Percentiles rank a stretch among this genome's conserved stretches.
Evolutionary conservation across 2,797 vertebrate genomes (phyloP).

Genomic region (Pachyuromys duprasi): DNA sequence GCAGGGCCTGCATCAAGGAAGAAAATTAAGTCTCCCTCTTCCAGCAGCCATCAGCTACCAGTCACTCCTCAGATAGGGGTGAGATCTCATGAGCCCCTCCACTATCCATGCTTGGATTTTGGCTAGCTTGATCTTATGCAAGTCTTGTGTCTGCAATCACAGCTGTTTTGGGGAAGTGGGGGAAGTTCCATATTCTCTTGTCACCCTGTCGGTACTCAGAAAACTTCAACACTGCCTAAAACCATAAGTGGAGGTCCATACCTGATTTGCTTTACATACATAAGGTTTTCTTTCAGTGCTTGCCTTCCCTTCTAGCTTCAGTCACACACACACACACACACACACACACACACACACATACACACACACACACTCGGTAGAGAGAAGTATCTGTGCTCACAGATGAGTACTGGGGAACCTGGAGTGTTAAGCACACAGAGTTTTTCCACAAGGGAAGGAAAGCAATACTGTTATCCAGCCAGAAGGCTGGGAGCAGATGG

Average conservation of each 20-base stretch:
- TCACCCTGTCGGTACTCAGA: not conserved
- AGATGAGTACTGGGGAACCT: not conserved
- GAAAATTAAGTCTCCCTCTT: not conserved
- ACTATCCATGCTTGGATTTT: not conserved
- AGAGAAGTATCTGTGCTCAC: not conserved
- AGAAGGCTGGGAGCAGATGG: not conserved
- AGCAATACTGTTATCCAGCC: not conserved
- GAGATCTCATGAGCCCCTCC: not conserved
- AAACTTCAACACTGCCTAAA: not conserved
- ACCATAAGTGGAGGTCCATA: not conserved
- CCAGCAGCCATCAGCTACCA: not conserved
- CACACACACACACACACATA: not conserved
- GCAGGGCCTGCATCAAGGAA: not conserved
- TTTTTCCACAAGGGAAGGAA: not conserved
- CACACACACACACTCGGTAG: not conserved
- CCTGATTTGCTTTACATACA: not conserved
- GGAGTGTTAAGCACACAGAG: not conserved
- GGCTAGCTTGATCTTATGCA: not conserved
- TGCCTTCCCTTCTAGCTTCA: not conserved
- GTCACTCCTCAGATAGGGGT: not conserved
- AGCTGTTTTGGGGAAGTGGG: not conserved
- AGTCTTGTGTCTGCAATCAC: not conserved
- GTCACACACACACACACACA: not conserved
- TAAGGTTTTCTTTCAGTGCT: not conserved
- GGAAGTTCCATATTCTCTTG: not conserved